Evolutionary conservation across 2,888 invertebrate genomes (phyloP).

Genomic region (Eumacrocentrus americanus): DNA sequence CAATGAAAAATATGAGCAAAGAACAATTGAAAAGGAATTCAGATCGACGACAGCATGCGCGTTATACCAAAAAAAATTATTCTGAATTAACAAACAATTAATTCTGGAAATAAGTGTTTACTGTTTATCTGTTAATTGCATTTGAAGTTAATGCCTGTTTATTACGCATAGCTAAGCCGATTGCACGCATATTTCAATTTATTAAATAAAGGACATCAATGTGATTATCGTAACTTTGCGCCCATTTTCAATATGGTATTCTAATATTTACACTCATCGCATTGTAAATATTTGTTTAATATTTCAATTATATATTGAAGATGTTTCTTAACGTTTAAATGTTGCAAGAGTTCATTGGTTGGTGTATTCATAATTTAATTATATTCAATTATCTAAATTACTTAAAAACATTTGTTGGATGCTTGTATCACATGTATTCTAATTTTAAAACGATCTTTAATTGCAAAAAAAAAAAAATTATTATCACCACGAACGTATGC

Average conservation of each 20-base stretch:
- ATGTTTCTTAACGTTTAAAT: background rate
- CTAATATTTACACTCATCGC: conserved; percentile 35
- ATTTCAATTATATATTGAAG: conserved; percentile 1
- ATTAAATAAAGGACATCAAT: conserved; percentile 25
- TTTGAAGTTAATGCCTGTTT: conserved; percentile 46
- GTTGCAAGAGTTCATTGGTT: conserved; percentile 4
- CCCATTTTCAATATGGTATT: conserved; percentile 13
- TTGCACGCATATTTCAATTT: conserved; percentile 45
- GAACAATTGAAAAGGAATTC: conserved; percentile 15
- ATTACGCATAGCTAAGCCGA: conserved; percentile 42
- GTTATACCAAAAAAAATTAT: conserved; percentile 2
- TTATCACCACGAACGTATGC: conserved; percentile 29
- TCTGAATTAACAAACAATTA: conserved; percentile 7
- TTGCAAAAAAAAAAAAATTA: background rate
- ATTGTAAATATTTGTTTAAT: conserved; percentile 20
- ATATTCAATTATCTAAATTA: background rate
- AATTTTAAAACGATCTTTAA: too few species aligned
- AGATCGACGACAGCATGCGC: conserved; percentile 19
- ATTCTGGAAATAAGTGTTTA: conserved; percentile 28
- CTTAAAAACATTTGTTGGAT: background rate
- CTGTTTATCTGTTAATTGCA: conserved; percentile 44
- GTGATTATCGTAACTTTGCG: conserved; percentile 34
- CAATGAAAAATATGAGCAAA: background rate
- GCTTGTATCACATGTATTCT: background rate
- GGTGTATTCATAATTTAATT: background rate